phyloP scores from a whole-genome alignment of 2,888 invertebrate genomes.

The Monopis laevigella region DNA sequence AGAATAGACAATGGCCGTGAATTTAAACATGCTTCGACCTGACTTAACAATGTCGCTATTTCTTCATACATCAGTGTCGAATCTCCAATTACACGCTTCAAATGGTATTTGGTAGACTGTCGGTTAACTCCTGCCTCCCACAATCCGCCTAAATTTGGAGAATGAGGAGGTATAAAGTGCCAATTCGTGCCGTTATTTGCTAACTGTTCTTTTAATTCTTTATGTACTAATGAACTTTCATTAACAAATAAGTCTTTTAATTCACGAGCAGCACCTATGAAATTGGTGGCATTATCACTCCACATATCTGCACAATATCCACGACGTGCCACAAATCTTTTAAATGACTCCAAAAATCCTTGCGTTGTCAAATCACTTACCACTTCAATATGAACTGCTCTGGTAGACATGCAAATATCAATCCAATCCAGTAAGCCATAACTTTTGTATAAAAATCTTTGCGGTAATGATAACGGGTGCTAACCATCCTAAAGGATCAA shows the following conservation, averaged over 20 bases:
- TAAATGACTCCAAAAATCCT: constrained; percentile 16
- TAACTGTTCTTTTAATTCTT: neutral
- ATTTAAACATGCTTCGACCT: constrained; percentile 19
- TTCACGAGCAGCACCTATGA: constrained; percentile 8
- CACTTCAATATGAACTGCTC: constrained; percentile 16
- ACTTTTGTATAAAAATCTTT: constrained; percentile 26
- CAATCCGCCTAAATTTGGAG: constrained; percentile 12
- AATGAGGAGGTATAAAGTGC: constrained; percentile 8
- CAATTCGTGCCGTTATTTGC: constrained; percentile 5
- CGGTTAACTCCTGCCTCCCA: no score
- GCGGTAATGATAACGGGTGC: constrained; percentile 23
- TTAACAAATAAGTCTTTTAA: neutral
- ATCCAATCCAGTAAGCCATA: constrained; percentile 21
- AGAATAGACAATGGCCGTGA: constrained; percentile 14
- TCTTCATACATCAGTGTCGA: constrained; percentile 17
- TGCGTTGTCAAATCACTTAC: constrained; percentile 15
- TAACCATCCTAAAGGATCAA: constrained; percentile 28
- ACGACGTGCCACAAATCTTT: constrained; percentile 12
- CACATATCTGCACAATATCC: constrained; percentile 14
- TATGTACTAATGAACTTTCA: neutral
- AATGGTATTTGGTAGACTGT: neutral
- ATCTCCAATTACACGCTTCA: constrained; percentile 13
- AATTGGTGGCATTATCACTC: constrained; percentile 9
- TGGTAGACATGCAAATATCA: constrained; percentile 16
- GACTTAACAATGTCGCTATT: constrained; percentile 15